phyloP scores from a whole-genome alignment of 2,888 invertebrate genomes.

The Drosophila kuntzei region DNA sequence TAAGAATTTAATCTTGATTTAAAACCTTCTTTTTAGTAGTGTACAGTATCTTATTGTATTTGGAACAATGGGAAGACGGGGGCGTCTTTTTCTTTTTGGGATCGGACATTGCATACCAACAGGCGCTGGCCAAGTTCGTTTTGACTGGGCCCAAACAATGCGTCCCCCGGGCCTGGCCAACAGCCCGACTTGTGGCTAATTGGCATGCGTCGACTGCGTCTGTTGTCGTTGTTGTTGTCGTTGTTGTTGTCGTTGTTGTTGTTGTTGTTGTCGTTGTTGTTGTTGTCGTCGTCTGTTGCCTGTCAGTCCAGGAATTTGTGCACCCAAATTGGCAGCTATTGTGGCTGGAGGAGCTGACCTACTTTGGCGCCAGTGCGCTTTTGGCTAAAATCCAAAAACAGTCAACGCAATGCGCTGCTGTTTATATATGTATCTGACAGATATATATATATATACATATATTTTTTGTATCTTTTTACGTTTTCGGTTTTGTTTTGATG shows the following conservation, averaged over 20 bases:
- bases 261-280: slow-evolving; percentile 16
- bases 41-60: slow-evolving; percentile 5
- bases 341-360: slow-evolving; percentile 68
- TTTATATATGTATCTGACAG: slow-evolving; percentile 33
- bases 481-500: slow-evolving; percentile 52
- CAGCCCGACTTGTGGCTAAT: slow-evolving; percentile 57
- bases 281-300: slow-evolving; percentile 62
- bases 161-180: slow-evolving; percentile 22
- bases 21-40: too few species aligned
- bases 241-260: slow-evolving; percentile 29
- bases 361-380: slow-evolving; percentile 75
- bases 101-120: slow-evolving; percentile 45
- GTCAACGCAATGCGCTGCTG: slow-evolving; percentile 49
- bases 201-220: slow-evolving; percentile 64
- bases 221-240: slow-evolving; percentile 25
- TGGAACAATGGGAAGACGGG: background rate
- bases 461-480: slow-evolving; percentile 3
- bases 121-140: slow-evolving; percentile 33
- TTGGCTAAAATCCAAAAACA: slow-evolving; percentile 77
- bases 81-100: background rate
- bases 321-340: slow-evolving; percentile 78
- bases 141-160: slow-evolving; percentile 1
- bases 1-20: too few species aligned
- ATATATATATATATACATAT: slow-evolving; percentile 14
- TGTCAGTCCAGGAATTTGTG: slow-evolving; percentile 75